Conservation (phyloP, 2,113 vertebrate genomes). For the Rhinoderma darwinii region DNA sequence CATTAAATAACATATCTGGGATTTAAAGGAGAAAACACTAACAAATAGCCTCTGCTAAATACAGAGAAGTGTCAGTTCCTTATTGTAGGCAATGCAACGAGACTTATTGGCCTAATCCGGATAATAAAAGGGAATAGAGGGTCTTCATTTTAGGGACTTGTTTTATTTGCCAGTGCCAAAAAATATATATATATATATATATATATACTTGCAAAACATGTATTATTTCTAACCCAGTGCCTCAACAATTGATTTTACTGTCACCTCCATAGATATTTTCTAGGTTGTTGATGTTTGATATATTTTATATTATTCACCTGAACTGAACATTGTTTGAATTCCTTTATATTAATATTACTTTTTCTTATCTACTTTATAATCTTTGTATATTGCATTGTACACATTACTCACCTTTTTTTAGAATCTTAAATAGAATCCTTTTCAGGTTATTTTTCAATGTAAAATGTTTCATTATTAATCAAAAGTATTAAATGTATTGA, state of each 20-base stretch:
- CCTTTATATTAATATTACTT: too few species aligned
- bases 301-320: not conserved
- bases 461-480: too few species aligned
- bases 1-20: not conserved
- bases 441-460: too few species aligned
- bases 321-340: too few species aligned
- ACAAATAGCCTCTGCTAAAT: not conserved
- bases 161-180: not conserved
- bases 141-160: not conserved
- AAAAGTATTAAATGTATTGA: too few species aligned
- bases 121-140: not conserved
- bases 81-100: not conserved
- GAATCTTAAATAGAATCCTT: too few species aligned
- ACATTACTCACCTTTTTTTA: too few species aligned
- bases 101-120: not conserved
- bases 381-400: too few species aligned
- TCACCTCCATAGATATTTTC: not conserved
- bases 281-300: not conserved
- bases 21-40: not conserved
- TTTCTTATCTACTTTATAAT: too few species aligned
- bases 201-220: not conserved
- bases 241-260: not conserved
- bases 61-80: not conserved
- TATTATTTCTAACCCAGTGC: not conserved
- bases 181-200: not conserved